A percentile compares a stretch with the other conserved stretches of the same genome.
Evolutionary conservation across 2,888 invertebrate species (phyloP).

Genomic region (Mythimna albipuncta): DNA sequence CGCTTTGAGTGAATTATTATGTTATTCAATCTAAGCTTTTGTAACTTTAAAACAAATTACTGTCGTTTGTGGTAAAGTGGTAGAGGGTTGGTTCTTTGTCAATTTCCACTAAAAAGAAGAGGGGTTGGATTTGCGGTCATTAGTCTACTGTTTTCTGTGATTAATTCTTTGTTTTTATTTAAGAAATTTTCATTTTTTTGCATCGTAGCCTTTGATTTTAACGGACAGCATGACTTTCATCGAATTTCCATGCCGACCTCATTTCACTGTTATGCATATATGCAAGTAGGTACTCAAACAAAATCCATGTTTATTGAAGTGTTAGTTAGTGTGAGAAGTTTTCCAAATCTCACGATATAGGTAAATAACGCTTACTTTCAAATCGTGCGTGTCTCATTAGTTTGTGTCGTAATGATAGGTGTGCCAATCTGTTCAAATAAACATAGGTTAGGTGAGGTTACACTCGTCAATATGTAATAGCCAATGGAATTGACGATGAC

Average conservation of each 20-base stretch:
- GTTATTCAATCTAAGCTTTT: not conserved
- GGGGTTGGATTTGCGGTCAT: not conserved
- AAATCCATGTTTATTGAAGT: constrained; percentile 23
- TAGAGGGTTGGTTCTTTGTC: constrained; percentile 15
- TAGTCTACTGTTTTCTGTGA: not conserved
- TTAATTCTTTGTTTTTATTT: not conserved
- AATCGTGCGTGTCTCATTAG: constrained; percentile 58
- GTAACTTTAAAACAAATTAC: constrained; percentile 1
- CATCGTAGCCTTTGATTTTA: not conserved
- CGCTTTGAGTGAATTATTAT: constrained; percentile 3
- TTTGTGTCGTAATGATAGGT: constrained; percentile 39
- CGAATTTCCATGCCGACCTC: not conserved
- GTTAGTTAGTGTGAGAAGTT: constrained; percentile 50
- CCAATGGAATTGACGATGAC: constrained; percentile 12
- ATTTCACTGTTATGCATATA: constrained; percentile 13
- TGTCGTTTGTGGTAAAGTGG: constrained; percentile 24
- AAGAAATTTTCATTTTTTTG: not conserved
- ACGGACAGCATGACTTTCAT: not conserved
- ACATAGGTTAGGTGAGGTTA: constrained; percentile 25
- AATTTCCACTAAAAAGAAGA: not conserved
- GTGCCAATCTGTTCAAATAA: constrained; percentile 58
- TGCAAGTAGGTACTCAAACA: not conserved
- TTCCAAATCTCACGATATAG: constrained; percentile 52
- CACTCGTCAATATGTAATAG: not conserved
- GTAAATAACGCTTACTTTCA: constrained; percentile 54